Base-by-base conservation (phyloP, 2,888 invertebrate genomes). In the Cryptocephalus primarius region DNA sequence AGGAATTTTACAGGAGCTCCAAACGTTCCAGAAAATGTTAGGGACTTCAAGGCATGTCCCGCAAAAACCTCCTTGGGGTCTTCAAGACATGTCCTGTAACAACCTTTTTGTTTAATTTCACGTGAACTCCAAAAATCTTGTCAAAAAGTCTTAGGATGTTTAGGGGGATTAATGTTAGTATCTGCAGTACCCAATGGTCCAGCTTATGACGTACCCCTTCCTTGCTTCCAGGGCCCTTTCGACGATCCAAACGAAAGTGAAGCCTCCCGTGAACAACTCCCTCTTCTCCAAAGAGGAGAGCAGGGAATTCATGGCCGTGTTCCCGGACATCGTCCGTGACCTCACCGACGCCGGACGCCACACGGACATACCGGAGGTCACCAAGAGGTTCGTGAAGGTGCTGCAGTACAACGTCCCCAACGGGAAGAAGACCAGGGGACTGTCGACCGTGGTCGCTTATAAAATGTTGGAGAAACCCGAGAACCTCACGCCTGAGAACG, bases 401-500 rank as follows among this genome's bases (percentile, higher is more conserved):
- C 72, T 92, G 52, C 88, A 94, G 68, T 93, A 93, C 72, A 95
- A 93, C 72, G 89, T 94, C 4, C 88, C 91, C 1, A 81, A 82
- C 59, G 95, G 95, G 2, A 95, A 94, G 71, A 89, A 87, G 70
- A 85, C 82, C 62, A 75, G 90, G 44, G 88, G 85, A 0, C 69
- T 89, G 33, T 76, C 85, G 0, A 77, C 85, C 0, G 82, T 88
- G 1, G 72, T 83, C 34, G 80, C 88, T 0, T 90, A 86, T 67
- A 85, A 83, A 64, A 78, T 81, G 70, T 65, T 90, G 50, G 82
- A 80, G 56, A 73, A 77, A 46, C 74, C 76, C 1, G 74, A 80
- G n/a, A 75, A 81, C 48, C 70, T 85, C 4, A 86, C 85, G 0
- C 80, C 85, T 0, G 88, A 89, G 55, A 88, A 87, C 59, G 69